Conservation (phyloP, 2,797 vertebrate species). For the Diglossa cyanea region DNA sequence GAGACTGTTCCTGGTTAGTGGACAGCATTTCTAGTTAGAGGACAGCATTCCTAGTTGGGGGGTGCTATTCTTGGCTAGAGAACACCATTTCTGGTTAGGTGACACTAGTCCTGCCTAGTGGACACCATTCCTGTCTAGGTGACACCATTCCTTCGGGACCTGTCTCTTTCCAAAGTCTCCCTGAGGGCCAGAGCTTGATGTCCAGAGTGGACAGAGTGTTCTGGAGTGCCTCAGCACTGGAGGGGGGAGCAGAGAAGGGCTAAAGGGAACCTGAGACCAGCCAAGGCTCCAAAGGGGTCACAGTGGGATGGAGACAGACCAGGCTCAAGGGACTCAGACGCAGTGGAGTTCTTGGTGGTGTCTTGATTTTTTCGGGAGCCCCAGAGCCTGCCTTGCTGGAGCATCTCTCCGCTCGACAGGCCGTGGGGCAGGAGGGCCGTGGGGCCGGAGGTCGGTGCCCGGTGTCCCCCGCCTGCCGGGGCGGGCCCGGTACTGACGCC, state of each 20-base stretch:
- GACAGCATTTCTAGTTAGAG: neutral
- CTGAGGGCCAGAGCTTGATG: neutral
- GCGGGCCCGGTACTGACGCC: neutral
- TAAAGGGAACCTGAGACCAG: neutral
- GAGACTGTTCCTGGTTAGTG: neutral
- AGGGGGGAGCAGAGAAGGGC: neutral
- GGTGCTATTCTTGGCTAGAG: neutral
- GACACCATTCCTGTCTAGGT: neutral
- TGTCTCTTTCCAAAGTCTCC: neutral
- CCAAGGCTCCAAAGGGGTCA: neutral
- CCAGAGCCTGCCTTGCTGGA: neutral
- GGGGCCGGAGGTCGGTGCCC: neutral
- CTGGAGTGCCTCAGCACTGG: neutral
- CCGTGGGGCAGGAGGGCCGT: too few species aligned
- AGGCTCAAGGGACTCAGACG: neutral
- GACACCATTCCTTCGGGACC: neutral
- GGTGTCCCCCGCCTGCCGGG: neutral
- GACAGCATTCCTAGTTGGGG: neutral
- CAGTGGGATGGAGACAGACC: fast-evolving
- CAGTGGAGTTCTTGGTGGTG: neutral
- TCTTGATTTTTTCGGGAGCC: neutral
- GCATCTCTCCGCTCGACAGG: fast-evolving
- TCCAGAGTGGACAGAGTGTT: neutral
- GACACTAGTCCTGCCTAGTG: neutral
- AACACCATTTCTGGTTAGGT: neutral